Base-by-base conservation (phyloP, 2,797 vertebrate genomes). In the Sebastes elongatus region DNA sequence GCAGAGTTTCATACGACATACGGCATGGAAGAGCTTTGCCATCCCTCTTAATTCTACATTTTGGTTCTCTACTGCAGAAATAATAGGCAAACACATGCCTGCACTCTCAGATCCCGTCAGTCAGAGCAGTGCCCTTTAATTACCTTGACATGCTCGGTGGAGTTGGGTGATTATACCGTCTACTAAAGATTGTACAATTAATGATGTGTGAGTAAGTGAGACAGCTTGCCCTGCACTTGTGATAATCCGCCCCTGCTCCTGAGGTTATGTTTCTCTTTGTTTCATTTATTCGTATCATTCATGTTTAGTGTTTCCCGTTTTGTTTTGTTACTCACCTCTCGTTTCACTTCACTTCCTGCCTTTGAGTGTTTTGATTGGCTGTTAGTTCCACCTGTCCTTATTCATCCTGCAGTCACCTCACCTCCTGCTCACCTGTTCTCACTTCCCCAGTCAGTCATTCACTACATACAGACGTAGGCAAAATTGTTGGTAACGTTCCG, bases 91-190 rank as follows among this genome's bases (percentile, higher is more conserved):
- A 30, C 46, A 30, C 49, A 23, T 28, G 30, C 53, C 59, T 62
- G 20, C 56, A 61, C 33, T 20, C 14, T 60, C 42, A 32, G 35
- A 30, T 73, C 63, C 67, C 49, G 67, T 72, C 80, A 76, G 42
- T 78, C 71, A 77, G 64, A 69, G 75, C 57, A 33, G 71, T n/a
- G 32, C 53, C 32, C 71, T 78, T 74, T 83, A 86, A 89, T 88
- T 76, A 81, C 73, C 22, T 61, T 49, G 67, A 83, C 83, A 86
- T 79, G 81, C 70, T 80, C 52, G 3, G 73, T 67, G 65, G 74
- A 82, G 71, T 60, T 61, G 30, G 78, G 57, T 77, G 76, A 89
- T 88, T 84, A 83, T 67, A 74, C 22, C 5, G 35, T 78, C 76
- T 28, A 53, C 53, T n/a, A 33, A 62, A 35, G 72, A 74, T 60